Conservation (phyloP, 2,113 vertebrate genomes). For the Psilopogon haemacephalus region DNA sequence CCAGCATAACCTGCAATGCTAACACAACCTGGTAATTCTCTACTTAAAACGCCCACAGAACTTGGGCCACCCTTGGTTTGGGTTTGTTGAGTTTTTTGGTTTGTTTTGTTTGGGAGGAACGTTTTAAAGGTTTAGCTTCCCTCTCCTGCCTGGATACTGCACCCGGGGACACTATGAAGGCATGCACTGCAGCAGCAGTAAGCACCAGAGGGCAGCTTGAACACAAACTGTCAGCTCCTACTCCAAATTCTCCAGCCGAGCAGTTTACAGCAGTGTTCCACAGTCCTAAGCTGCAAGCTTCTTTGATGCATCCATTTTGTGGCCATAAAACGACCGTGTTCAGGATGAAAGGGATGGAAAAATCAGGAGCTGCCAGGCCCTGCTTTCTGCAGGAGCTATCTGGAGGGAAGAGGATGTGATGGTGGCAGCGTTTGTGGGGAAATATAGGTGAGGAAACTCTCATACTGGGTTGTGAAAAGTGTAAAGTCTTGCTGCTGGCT, state of each 20-base stretch:
- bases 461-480: background rate
- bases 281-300: background rate
- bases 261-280: background rate
- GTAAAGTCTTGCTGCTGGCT: background rate
- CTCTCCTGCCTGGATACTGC: background rate
- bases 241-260: background rate
- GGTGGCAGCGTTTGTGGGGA: background rate
- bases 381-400: background rate
- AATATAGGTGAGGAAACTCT: background rate
- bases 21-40: background rate
- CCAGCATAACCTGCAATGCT: background rate
- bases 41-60: background rate
- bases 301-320: conserved; percentile 7
- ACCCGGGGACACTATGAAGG: background rate
- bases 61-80: too few species aligned
- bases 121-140: background rate
- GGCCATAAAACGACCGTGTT: background rate
- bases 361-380: background rate
- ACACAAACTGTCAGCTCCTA: background rate
- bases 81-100: too few species aligned
- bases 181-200: background rate
- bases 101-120: background rate
- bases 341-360: background rate
- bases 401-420: fast-evolving
- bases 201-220: conserved; percentile 51